Evolutionary conservation across 2,797 vertebrate genomes (phyloP), one percentile per base, ranked within the genome.

Genomic region (Gymnocypris eckloni): DNA sequence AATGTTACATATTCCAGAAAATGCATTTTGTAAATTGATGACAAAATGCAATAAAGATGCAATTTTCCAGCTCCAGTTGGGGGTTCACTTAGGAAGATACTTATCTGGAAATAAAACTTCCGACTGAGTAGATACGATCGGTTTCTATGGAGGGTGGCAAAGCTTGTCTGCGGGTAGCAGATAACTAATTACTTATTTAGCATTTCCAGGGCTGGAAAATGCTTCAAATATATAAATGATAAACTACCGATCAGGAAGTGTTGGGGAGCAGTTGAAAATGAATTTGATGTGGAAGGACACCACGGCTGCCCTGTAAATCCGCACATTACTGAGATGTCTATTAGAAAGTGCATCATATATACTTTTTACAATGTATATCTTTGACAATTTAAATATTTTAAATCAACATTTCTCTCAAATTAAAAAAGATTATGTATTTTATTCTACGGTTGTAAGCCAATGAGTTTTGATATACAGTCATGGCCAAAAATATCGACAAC

Each of bases 51-150:
- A 48, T 83, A 50, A 22, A 75, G 61, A 84, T 50, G 37, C 1
- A 52, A 52, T 84, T 78, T 83, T 81, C 43, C 77, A 76, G 64
- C 45, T 43, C n/a, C 10, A 54, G 41, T 52, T 61, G 54, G 43
- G 64, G 56, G 76, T 33, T 43, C 7, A 56, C 28, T 50, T 66
- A 28, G 37, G 73, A 72, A 61, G 52, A 64, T 72, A 71, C 41
- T 86, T 22, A 66, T 83, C 48, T 72, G 87, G 87, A 90, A 91
- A 90, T 89, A 37, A 87, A 86, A 87, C 87, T 89, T 91, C 86
- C 66, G 43, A 88, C 83, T 77, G 79, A 83, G 87, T 84, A 82
- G 79, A 83, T 86, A 79, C 81, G 86, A 89, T 91, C 79, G 67
- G 48, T 87, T 88, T 86, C 85, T 76, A 84, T 66, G 82, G 83